A percentile compares a stretch with the other conserved stretches of the same genome.
phyloP scores from a whole-genome alignment of 2,113 vertebrate species.

The Bombycilla garrulus region DNA sequence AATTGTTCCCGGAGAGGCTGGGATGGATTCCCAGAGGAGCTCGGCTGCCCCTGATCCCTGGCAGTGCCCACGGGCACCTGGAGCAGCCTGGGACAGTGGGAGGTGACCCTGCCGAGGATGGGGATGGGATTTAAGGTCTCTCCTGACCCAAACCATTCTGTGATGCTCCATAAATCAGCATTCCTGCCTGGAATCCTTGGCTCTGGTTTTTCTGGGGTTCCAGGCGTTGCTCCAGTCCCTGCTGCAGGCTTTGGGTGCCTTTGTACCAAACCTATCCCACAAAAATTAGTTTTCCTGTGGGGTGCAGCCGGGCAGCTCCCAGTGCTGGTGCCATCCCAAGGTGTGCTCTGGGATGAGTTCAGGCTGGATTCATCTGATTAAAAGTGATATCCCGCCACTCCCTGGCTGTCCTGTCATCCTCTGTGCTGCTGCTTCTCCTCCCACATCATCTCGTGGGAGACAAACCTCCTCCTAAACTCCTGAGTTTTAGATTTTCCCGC shows the following conservation, averaged over 20 bases:
- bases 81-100: not conserved
- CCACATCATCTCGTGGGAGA: too few species aligned
- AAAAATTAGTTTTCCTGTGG: not conserved
- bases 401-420: not conserved
- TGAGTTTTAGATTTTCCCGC: not conserved
- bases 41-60: not conserved
- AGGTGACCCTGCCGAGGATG: rapidly evolving
- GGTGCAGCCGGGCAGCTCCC: not conserved
- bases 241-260: not conserved
- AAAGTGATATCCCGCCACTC: rapidly evolving
- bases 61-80: not conserved
- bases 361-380: not conserved
- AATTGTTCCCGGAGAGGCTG: not conserved
- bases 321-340: rapidly evolving
- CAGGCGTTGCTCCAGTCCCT: not conserved
- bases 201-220: not conserved
- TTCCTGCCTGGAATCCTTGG: not conserved
- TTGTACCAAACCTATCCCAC: too few species aligned
- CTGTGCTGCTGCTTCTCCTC: not conserved
- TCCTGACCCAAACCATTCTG: not conserved
- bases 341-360: not conserved
- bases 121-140: not conserved
- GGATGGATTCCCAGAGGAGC: not conserved
- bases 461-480: too few species aligned
- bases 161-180: rapidly evolving